phyloP scores from a whole-genome alignment of 2,888 invertebrate genomes.

The Hermaeophaga mercurialis region DNA sequence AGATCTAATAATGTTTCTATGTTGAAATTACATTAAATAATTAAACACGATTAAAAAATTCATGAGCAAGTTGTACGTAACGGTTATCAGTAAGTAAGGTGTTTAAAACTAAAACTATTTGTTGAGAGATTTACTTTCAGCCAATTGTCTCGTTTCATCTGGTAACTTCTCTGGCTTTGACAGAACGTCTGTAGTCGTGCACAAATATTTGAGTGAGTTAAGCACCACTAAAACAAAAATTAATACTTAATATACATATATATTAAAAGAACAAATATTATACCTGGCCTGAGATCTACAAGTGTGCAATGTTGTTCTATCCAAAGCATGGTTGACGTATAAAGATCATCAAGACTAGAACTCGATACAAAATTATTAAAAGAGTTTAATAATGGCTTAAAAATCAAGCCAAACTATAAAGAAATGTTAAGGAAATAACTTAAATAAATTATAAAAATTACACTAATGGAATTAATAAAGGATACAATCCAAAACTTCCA shows the following conservation, averaged over 20 bases:
- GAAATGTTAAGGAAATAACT: conserved; percentile 56
- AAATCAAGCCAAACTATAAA: conserved; percentile 86
- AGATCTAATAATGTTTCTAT: neutral
- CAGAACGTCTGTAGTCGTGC: conserved; percentile 91
- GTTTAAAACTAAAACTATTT: conserved; percentile 24
- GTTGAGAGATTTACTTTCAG: conserved; percentile 46
- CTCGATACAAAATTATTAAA: conserved; percentile 93
- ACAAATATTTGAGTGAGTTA: conserved; percentile 86
- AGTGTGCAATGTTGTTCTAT: conserved; percentile 96
- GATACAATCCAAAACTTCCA: conserved; percentile 99
- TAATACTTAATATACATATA: conserved; percentile 3
- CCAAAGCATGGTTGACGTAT: conserved; percentile 91
- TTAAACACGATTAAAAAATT: conserved; percentile 24
- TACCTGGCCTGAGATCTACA: conserved; percentile 91
- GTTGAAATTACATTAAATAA: conserved; percentile 2
- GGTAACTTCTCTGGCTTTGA: conserved; percentile 86
- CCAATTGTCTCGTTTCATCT: conserved; percentile 85
- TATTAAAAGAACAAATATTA: conserved; percentile 34
- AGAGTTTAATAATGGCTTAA: conserved; percentile 86
- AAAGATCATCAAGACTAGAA: conserved; percentile 87
- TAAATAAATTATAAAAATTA: neutral
- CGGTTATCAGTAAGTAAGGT: conserved; percentile 8
- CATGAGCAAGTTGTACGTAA: conserved; percentile 34
- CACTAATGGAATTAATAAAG: conserved; percentile 57
- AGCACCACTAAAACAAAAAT: conserved; percentile 76